phyloP scores from a whole-genome alignment of 1,140 invertebrate species.

The Heliconius hermathena region DNA sequence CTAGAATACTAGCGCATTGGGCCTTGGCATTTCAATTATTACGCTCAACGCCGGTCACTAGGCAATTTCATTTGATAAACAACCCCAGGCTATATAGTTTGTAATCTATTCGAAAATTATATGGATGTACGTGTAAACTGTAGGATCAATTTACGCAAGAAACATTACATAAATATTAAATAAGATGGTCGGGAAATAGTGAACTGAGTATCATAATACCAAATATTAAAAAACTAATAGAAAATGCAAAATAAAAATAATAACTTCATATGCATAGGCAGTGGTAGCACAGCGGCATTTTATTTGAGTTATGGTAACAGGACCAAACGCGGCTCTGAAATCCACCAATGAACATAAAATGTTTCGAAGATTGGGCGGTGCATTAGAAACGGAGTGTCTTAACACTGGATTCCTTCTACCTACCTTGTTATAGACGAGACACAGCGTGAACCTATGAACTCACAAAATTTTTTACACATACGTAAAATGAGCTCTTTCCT shows the following conservation, averaged over 20 bases:
- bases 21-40: slow-evolving; percentile 21
- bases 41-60: neutral
- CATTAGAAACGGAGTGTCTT: neutral
- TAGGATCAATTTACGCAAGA: neutral
- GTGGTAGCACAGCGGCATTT: no score
- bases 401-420: neutral
- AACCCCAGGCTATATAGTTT: slow-evolving; percentile 1
- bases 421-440: no score
- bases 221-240: no score
- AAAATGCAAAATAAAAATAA: no score
- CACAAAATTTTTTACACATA: no score
- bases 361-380: neutral
- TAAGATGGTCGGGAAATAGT: no score
- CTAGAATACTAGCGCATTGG: slow-evolving; percentile 13
- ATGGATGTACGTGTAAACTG: neutral
- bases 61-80: slow-evolving; percentile 11
- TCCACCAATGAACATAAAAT: neutral
- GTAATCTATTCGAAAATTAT: neutral
- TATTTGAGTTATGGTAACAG: no score
- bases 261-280: no score
- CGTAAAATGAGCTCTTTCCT: neutral
- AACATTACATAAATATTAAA: no score
- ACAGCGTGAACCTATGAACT: neutral
- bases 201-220: no score
- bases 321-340: no score